Percentiles rank a stretch among this genome's conserved stretches.
Conservation (phyloP, 2,797 vertebrate species). For the Lerista edwardsae region DNA sequence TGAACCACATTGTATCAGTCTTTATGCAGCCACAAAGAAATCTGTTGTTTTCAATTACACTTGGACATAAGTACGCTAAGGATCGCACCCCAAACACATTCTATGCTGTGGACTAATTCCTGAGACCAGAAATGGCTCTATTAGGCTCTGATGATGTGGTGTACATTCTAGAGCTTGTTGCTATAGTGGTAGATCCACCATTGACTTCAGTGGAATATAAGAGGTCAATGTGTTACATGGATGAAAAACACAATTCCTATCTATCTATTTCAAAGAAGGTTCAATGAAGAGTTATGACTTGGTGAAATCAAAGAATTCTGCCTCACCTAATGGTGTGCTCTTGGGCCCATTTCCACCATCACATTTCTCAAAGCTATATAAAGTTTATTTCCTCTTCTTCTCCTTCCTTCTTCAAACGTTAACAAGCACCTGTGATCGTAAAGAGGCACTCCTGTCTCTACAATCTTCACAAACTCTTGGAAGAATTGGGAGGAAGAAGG, state of each 20-base stretch:
- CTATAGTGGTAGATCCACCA: not conserved
- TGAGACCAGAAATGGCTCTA: not conserved
- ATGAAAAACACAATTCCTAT: not conserved
- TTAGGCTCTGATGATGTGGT: not conserved
- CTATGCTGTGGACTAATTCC: not conserved
- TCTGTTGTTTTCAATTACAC: not conserved
- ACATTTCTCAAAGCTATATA: not conserved
- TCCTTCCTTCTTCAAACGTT: not conserved
- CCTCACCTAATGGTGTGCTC: not conserved
- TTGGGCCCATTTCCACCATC: not conserved
- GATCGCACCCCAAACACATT: no score
- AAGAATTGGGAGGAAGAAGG: not conserved
- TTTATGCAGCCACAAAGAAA: no score
- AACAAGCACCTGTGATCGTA: not conserved
- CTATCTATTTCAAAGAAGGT: not conserved
- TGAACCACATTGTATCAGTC: not conserved
- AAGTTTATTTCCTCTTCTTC: not conserved
- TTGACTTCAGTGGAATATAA: not conserved
- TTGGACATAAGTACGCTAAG: not conserved
- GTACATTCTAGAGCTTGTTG: not conserved
- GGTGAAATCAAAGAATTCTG: not conserved
- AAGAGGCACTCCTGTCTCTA: not conserved
- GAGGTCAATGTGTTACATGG: not conserved
- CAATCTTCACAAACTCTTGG: not conserved
- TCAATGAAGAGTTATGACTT: not conserved